phyloP scores from a whole-genome alignment of 64 coral and sea anemone species.

The Stichodactyla helianthus region DNA sequence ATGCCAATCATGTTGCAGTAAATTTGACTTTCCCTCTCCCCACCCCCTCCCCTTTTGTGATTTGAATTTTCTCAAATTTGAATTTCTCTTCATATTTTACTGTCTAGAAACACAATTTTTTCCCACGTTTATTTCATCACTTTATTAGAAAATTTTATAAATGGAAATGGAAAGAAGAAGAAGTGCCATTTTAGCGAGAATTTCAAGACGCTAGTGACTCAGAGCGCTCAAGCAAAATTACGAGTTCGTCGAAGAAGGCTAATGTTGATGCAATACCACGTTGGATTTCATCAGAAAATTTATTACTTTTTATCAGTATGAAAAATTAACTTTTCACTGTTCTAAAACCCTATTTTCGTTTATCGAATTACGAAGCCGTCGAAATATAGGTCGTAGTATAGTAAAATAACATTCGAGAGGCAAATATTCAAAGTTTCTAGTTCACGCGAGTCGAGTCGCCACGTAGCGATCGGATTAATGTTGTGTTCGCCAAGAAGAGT shows the following conservation, averaged over 20 bases:
- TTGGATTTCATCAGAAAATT: background rate
- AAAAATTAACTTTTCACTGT: background rate
- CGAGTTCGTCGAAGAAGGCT: background rate
- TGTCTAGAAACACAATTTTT: background rate
- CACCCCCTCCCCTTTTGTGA: background rate
- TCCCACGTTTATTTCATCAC: background rate
- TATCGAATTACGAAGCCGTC: background rate
- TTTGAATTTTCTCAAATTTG: background rate
- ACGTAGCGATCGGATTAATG: background rate
- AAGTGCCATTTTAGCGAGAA: background rate
- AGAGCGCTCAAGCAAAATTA: too few relatives aligned
- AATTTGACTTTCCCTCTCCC: too few relatives aligned
- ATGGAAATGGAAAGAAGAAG: background rate
- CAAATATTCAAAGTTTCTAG: too few relatives aligned
- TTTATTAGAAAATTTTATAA: background rate
- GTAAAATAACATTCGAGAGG: too few relatives aligned
- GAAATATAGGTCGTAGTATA: background rate
- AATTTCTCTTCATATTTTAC: background rate
- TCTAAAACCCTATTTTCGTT: background rate
- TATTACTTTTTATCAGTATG: background rate
- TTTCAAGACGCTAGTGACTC: too few relatives aligned
- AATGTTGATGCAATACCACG: background rate
- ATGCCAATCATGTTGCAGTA: too few relatives aligned
- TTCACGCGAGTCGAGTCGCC: background rate
- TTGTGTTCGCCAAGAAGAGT: background rate